Evolutionary conservation across 2,113 vertebrate genomes (phyloP).

Genomic region (Pimephales promelas): DNA sequence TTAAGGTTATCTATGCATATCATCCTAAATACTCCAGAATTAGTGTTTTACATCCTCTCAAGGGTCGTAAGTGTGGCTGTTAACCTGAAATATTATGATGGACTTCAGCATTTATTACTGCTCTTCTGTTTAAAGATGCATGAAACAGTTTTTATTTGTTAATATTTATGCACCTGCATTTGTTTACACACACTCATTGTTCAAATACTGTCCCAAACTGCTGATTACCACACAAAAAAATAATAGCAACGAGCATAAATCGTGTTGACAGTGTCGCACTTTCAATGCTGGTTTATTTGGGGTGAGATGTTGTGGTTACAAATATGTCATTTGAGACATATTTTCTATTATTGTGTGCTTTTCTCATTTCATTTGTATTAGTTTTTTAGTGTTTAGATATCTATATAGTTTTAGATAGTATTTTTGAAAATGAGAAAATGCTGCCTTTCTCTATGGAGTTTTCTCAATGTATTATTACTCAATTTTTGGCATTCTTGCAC

Average conservation of each 20-base stretch:
- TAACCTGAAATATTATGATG: not conserved
- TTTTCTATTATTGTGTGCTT: no score
- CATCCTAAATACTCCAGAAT: not conserved
- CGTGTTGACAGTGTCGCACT: not conserved
- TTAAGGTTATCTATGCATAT: no score
- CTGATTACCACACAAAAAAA: not conserved
- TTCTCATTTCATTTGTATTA: no score
- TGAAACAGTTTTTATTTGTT: not conserved
- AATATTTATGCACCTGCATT: not conserved
- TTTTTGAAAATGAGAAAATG: no score
- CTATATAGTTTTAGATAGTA: no score
- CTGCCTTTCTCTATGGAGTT: not conserved
- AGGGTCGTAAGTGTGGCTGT: not conserved
- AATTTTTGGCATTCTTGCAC: not conserved
- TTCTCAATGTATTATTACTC: no score
- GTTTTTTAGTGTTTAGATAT: no score
- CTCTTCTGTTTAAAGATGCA: not conserved
- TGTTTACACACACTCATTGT: not conserved
- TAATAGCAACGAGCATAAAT: not conserved
- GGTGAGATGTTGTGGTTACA: not conserved
- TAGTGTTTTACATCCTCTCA: not conserved
- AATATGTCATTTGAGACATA: not conserved
- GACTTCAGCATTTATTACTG: not conserved
- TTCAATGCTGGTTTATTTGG: not conserved
- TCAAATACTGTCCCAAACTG: not conserved